Evolutionary conservation across 2,113 vertebrate species (phyloP).

Genomic region (Scatophagus argus): DNA sequence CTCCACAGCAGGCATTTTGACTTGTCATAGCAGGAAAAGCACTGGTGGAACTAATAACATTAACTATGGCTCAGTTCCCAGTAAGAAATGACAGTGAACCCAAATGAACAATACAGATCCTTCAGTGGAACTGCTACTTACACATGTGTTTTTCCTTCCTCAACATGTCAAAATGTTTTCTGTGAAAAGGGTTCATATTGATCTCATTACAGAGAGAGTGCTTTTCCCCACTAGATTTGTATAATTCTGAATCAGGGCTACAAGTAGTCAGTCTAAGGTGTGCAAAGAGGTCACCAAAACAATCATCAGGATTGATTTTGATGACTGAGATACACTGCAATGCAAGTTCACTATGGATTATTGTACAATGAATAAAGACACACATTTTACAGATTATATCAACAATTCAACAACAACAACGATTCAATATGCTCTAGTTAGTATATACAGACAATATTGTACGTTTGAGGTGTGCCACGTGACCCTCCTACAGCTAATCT

Average conservation of each 20-base stretch:
- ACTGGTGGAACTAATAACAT: not conserved
- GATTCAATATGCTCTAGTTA: too few relatives aligned
- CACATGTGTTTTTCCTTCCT: not conserved
- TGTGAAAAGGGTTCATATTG: not conserved
- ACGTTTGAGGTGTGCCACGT: not conserved
- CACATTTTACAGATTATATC: not conserved
- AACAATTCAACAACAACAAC: too few relatives aligned
- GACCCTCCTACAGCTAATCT: not conserved
- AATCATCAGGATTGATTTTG: conserved; percentile 8
- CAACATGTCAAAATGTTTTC: not conserved
- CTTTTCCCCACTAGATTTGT: too few relatives aligned
- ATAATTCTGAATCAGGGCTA: too few relatives aligned
- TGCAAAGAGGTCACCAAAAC: not conserved
- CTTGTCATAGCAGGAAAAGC: not conserved
- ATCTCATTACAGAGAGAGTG: not conserved
- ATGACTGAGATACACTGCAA: not conserved
- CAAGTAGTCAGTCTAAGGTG: not conserved
- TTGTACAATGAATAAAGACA: not conserved
- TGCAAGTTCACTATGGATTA: not conserved
- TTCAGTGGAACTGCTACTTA: not conserved
- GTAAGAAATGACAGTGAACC: not conserved
- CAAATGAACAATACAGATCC: not conserved
- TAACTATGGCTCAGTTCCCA: not conserved
- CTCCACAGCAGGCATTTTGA: not conserved
- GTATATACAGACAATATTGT: too few relatives aligned